Conservation (phyloP, 2,888 invertebrate genomes). For the Invenusta paracnida region DNA sequence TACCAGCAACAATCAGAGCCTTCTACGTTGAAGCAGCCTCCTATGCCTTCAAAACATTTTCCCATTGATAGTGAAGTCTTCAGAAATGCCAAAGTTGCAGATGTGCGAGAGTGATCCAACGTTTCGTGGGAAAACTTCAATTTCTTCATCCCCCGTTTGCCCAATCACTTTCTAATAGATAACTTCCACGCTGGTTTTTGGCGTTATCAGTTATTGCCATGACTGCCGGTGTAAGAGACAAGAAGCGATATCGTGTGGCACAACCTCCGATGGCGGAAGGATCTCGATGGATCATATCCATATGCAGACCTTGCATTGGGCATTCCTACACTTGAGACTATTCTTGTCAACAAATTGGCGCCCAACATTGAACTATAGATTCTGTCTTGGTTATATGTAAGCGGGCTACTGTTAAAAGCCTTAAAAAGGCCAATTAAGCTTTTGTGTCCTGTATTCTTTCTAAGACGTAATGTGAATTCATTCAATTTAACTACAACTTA, state of each 20-base stretch:
- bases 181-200: background rate
- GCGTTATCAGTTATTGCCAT: background rate
- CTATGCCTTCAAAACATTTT: slow-evolving; percentile 11
- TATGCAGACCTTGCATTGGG: background rate
- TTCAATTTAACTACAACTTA: no score
- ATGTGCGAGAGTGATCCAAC: background rate
- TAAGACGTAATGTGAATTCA: no score
- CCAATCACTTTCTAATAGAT: background rate
- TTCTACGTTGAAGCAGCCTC: background rate
- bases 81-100: slow-evolving; percentile 13
- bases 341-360: background rate
- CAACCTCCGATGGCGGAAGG: background rate
- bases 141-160: background rate
- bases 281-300: background rate
- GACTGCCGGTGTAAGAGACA: background rate
- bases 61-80: slow-evolving; percentile 14
- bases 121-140: background rate
- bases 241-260: background rate
- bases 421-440: background rate
- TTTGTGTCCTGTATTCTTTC: background rate
- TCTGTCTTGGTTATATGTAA: background rate
- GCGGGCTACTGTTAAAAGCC: no score
- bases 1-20: background rate
- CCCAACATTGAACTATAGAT: slow-evolving; percentile 19
- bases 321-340: background rate